Conservation (phyloP, 2,888 invertebrate species). For the Ectobius pallidus region DNA sequence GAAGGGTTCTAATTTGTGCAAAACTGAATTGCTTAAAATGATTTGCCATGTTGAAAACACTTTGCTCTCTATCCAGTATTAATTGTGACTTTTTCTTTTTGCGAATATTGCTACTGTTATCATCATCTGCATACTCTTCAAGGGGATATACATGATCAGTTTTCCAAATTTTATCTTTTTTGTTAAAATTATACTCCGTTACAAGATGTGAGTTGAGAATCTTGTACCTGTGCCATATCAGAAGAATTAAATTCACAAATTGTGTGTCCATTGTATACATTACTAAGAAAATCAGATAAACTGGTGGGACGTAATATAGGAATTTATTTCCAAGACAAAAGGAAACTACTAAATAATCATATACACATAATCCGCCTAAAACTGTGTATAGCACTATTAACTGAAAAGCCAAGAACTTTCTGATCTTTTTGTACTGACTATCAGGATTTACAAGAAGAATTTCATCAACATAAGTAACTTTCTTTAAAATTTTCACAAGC, state of each 20-base stretch:
- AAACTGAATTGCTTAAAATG: neutral
- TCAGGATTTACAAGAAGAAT: neutral
- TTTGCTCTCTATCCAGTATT: neutral
- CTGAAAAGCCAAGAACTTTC: neutral
- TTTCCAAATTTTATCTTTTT: neutral
- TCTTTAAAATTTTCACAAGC: neutral
- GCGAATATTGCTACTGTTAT: too few relatives aligned
- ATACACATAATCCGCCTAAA: neutral
- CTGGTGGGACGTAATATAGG: neutral
- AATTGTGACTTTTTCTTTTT: too few relatives aligned
- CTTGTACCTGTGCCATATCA: neutral
- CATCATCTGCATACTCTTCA: too few relatives aligned
- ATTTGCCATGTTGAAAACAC: neutral
- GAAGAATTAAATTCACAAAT: neutral
- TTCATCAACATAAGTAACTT: neutral
- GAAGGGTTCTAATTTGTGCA: neutral
- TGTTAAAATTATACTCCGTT: conserved; percentile 2
- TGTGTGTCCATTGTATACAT: neutral
- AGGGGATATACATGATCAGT: neutral
- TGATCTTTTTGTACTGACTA: neutral
- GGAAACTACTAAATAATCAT: neutral
- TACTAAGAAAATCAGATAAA: neutral
- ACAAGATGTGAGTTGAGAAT: neutral
- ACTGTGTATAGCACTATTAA: neutral
- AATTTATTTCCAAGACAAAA: neutral